Base-by-base conservation (phyloP, 2,888 invertebrate species). In the Timema cristinae region DNA sequence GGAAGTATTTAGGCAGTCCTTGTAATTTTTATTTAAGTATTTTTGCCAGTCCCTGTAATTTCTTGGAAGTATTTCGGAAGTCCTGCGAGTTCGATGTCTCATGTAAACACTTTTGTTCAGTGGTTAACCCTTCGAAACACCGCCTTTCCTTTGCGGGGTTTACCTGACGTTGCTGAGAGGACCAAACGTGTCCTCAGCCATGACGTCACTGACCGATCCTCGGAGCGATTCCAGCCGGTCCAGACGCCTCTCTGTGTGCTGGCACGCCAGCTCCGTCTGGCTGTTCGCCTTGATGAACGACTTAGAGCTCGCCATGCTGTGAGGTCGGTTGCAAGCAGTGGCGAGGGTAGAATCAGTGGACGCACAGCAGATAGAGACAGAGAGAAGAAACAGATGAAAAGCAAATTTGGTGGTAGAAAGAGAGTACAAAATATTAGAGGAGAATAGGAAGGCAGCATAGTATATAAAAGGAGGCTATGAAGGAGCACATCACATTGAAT, bases 241-340 rank as follows among this genome's bases (percentile, higher is more conserved):
- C 75, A 93, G 84, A 81, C 86, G 88, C 82, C 78, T 75, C 68
- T 79, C 79, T 47, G 75, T 72, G 5, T 87, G 85, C 81, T 86
- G 87, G 77, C 88, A 86, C 52, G 73, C 72, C 72, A 91, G 86
- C 79, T 93, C 93, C 69, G 91, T 90, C 81, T 94, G 91, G 79
- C 94, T 95, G 82, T 94, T 95, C 71, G 92, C 94, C 83, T 94
- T 94, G 81, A 95, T 94, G 81, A 94, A 94, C 16, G 94, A 93
- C 81, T 94, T 94, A 7, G 94, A 94, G 70, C 93, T 91, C 73
- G 90, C 88, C 79, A 88, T 85, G 79, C 89, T 90, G 77, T 54
- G 78, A 15, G 15, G 66, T 66, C 32, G 16, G 68, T 56, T 56
- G 59, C 50, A 16, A 11, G 32, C 32, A 32, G 32, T 32, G 32